Conservation (phyloP, 2,888 invertebrate species). For the Ditula angustiorana region DNA sequence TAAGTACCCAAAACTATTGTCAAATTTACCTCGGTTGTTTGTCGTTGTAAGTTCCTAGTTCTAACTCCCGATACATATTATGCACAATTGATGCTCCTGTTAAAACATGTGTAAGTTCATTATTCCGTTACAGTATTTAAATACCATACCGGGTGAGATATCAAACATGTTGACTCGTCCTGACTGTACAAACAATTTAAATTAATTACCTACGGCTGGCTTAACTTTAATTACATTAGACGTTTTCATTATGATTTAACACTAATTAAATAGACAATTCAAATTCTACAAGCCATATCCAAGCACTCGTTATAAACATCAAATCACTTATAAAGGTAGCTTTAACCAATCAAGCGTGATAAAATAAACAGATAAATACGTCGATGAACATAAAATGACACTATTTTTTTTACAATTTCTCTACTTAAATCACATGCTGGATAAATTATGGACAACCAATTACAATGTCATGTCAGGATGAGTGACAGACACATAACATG, state of each 20-base stretch:
- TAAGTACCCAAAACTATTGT: no score
- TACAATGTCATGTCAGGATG: slow-evolving; percentile 1
- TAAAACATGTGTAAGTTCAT: no score
- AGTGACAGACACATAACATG: no score
- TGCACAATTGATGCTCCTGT: background rate
- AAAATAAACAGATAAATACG: background rate
- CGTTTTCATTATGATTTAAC: background rate
- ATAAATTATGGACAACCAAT: background rate
- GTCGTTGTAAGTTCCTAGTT: background rate
- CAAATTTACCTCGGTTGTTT: background rate
- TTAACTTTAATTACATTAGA: background rate
- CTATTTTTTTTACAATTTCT: background rate
- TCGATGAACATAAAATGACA: background rate
- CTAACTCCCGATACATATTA: background rate
- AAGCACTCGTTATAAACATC: background rate
- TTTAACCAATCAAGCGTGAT: background rate
- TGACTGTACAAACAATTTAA: background rate
- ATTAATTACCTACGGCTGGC: background rate
- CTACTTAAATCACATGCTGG: background rate
- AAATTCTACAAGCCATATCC: background rate
- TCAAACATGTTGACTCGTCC: background rate
- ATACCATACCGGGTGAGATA: background rate
- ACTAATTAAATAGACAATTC: background rate
- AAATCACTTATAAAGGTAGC: background rate
- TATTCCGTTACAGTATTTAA: no score